Base-by-base conservation (phyloP, 2,113 vertebrate species). In the Empidonax alnorum region DNA sequence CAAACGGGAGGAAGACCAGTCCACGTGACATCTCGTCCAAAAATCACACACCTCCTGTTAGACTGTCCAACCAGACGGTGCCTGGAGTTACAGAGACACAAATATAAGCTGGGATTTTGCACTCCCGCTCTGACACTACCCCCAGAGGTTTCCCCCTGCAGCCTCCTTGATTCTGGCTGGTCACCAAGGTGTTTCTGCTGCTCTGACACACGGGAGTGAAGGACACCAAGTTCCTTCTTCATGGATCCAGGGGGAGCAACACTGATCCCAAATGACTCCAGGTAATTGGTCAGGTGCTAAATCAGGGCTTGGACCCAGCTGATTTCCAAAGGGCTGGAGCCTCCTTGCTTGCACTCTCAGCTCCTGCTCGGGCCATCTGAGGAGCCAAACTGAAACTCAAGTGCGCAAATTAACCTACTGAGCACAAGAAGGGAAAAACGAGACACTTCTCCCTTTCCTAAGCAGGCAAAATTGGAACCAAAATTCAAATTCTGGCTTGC, bases 1-100 rank as follows among this genome's bases (percentile, higher is more conserved):
- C 97, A 97, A 23, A 10, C 6, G 42, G 97, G 97, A 68, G 44
- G 87, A 44, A 10, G 4, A 35, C 91, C 96, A 23, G n/a, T 79
- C 97, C 97, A 97, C 8, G 78, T 16, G 3, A 95, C 77, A 30
- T 59, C 50, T 47, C 4, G 25, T 44, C 90, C 91, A 52, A 15
- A 84, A 50, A 39, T 19, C 77, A 76, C 77, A n/a, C 97, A 97
- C 16, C n/a, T 72, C 79, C 96, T 90, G 6, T 73, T 66, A 44
- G 71, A 23, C 23, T 56, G 27, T 33, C 97, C 97, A 24, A 91
- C 73, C 89, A 97, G 63, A 3, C 4, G 62, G 69, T 96, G 61
- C 85, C 97, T 97, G 87, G 24, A 44, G 75, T 75, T 3, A 28
- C 46, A 91, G 16, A 59, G 72, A 67, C 30, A 47, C 59, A 87